Evolutionary conservation across 1,140 invertebrate species (phyloP).

Genomic region (Pogonomyrmex californicus): DNA sequence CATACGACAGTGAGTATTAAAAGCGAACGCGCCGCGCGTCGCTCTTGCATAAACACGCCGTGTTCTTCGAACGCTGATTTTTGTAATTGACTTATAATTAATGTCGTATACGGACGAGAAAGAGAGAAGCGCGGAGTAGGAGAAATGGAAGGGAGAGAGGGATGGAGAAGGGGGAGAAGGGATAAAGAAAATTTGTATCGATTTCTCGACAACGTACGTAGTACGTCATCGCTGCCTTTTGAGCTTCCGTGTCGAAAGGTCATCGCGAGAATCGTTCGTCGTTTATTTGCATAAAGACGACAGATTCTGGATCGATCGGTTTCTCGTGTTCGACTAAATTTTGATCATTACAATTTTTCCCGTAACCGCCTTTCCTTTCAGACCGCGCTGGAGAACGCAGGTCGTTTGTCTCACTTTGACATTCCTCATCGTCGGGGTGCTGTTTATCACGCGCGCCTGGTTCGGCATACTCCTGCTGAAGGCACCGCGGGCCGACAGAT

Average conservation of each 20-base stretch:
- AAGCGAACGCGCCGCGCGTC: not conserved
- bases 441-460: constrained; percentile 74
- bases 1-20: constrained; percentile 77
- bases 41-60: not conserved
- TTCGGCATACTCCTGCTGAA: constrained; percentile 69
- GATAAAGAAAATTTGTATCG: constrained; percentile 39
- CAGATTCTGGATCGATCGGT: not conserved
- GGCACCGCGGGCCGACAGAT: constrained; percentile 33
- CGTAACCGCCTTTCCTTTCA: constrained; percentile 39
- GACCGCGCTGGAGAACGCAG: constrained; percentile 77
- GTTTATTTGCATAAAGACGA: constrained; percentile 2
- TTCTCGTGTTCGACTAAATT: not conserved
- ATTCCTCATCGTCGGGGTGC: constrained; percentile 68
- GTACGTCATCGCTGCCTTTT: constrained; percentile 46
- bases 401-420: constrained; percentile 72
- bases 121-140: not conserved
- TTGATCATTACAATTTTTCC: no score
- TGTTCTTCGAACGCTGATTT: not conserved
- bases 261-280: not conserved
- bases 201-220: constrained; percentile 23
- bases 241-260: constrained; percentile 13
- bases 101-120: not conserved
- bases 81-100: not conserved
- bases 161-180: no score
- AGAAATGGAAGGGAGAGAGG: not conserved